Evolutionary conservation across 1,140 invertebrate genomes (phyloP), one percentile per base, ranked within the genome.

Genomic region (Triops cancriformis): DNA sequence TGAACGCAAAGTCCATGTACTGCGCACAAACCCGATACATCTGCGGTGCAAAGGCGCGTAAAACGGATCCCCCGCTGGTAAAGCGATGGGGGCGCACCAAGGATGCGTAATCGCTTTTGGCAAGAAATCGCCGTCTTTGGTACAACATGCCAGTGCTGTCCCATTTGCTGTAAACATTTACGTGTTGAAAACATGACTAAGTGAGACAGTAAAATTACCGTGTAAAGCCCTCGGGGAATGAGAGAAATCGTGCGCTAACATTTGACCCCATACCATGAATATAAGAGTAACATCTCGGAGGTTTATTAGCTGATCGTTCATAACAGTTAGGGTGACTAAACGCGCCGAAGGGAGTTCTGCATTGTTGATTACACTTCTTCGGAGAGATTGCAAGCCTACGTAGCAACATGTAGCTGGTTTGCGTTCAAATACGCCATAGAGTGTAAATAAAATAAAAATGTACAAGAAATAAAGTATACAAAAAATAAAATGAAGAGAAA

Each of bases 11-110:
- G 89, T 88, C 64, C 90, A 82, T 45, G 89, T 86, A 1, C 89
- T 87, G 75, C 91, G 84, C 0, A 91, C 90, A 82, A 91, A 90
- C 82, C 91, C 91, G 81, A 91, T 87, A 78, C 90, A 91, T n/a
- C 90, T 87, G 18, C 89, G 90, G 23, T 90, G 88, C 42, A 87
- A 88, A 75, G 87, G 87, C 1, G 86, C 84, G 76, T 82, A 82
- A 28, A 80, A 77, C 26, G 78, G 77, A 79, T 84, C 83, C 27
- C 79, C 72, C 14, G 76, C 64, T 18, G 81, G 80, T 14, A 84
- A 75, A 18, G 75, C 41, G 72, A 83, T 83, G 0, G 81, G 80
- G 41, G 81, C 80, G 78, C 82, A 83, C 12, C 75, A 79, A 9
- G 81, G 79, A 77, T 81, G 81, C 28, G 51, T 23, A 0, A 72